Base-by-base conservation (phyloP, 2,888 invertebrate species). In the Acrobeloides nanus region DNA sequence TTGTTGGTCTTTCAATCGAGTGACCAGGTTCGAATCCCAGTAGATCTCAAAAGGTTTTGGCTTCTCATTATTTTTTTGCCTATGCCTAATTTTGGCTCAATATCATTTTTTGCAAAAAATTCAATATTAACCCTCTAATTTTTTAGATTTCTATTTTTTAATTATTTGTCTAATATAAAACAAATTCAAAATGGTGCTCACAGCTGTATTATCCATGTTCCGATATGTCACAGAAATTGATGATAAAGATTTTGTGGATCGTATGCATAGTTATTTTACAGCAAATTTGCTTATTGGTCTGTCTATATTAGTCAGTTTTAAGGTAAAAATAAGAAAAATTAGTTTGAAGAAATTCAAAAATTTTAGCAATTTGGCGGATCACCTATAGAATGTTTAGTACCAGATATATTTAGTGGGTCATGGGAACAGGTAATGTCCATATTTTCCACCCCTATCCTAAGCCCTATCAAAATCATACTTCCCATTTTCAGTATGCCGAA, bases 371-470 rank as follows among this genome's bases (percentile, higher is more conserved):
- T 70, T 37, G 70, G 70, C 24, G 70, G 70, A 6, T 66, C 64
- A 46, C 70, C 70, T 8, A 59, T 70, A 25, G 68, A 71, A 51
- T 71, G 71, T 46, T 52, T 71, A 3, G 64, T 66, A 21, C 71
- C 71, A 12, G 71, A 71, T 43, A 61, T 67, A 12, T 69, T 69
- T 48, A 59, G 61, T 18, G 57, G 61, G 26, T 56, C 64, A 23
- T 69, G 68, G 69, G 69, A 69, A 45, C 62, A 69, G 57, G 65
- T 65, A 27, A 47, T n/a, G n/a, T n/a, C n/a, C n/a, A n/a, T n/a
- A n/a, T n/a, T n/a, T n/a, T n/a, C n/a, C n/a, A n/a, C n/a, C n/a
- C n/a, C n/a, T n/a, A n/a, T n/a, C n/a, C n/a, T 18, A 37, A 3
- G 21, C 10, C 17, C 38, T 24, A 4, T 20, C 3, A 21, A 17